Evolutionary conservation across 2,797 vertebrate species (phyloP).

Genomic region (Danio jaintianensis): DNA sequence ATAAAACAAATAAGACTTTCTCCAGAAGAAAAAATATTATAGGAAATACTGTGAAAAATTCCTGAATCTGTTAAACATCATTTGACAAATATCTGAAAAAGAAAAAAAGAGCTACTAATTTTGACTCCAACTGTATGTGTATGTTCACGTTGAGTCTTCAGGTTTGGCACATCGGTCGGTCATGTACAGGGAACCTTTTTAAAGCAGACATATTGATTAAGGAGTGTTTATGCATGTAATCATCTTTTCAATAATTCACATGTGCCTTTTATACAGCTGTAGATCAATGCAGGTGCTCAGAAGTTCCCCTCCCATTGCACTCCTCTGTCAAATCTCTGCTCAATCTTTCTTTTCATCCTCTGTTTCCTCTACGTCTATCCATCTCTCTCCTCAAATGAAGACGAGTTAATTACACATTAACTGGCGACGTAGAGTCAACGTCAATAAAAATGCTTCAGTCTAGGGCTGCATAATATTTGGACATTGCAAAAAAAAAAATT

Average conservation of each 20-base stretch:
- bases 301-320: constrained; percentile 43
- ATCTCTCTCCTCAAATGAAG: constrained; percentile 17
- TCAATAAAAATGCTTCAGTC: not conserved
- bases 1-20: too few relatives aligned
- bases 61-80: too few relatives aligned
- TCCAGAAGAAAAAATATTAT: too few relatives aligned
- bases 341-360: constrained; percentile 33
- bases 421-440: not conserved
- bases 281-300: constrained; percentile 71
- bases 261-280: constrained; percentile 71
- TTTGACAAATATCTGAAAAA: too few relatives aligned
- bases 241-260: constrained; percentile 79
- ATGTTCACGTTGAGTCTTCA: not conserved
- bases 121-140: too few relatives aligned
- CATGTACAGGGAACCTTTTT: constrained; percentile 47
- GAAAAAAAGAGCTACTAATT: too few relatives aligned
- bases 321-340: constrained; percentile 20
- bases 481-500: too few relatives aligned
- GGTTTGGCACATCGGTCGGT: constrained; percentile 26
- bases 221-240: constrained; percentile 76
- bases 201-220: constrained; percentile 76
- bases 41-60: too few relatives aligned
- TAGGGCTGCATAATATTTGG: too few relatives aligned
- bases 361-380: constrained; percentile 45
- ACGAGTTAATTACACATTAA: constrained; percentile 11